Percentiles rank a stretch among this genome's conserved stretches.
Evolutionary conservation across 2,888 invertebrate genomes (phyloP).

Genomic region (Sarcophaga caerulescens): DNA sequence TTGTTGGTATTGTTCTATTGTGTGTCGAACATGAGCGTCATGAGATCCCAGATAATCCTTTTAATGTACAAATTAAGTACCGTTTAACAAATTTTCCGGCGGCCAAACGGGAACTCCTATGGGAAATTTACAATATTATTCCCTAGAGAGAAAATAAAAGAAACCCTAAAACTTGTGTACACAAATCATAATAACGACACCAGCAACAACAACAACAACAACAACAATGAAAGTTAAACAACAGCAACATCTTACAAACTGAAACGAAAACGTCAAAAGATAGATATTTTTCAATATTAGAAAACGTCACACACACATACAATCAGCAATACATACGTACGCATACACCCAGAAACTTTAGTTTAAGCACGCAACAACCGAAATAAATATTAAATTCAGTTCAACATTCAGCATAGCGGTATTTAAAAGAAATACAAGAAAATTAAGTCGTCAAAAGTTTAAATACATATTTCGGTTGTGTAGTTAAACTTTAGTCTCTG

Average conservation of each 20-base stretch:
- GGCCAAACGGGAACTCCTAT: conserved; percentile 66
- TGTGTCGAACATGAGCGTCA: conserved; percentile 44
- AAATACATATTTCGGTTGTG: too few relatives aligned
- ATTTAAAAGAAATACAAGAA: too few relatives aligned
- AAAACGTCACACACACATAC: background rate
- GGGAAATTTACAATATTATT: conserved; percentile 60
- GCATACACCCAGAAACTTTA: background rate
- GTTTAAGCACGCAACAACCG: too few relatives aligned
- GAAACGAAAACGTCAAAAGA: background rate
- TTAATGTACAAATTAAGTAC: conserved; percentile 73
- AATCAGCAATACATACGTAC: background rate
- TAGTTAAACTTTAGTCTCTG: too few relatives aligned
- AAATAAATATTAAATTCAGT: too few relatives aligned
- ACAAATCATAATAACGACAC: too few relatives aligned
- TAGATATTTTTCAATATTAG: background rate
- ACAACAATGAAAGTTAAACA: too few relatives aligned
- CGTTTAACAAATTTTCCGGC: conserved; percentile 77
- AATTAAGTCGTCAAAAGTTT: too few relatives aligned
- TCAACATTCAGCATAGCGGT: too few relatives aligned
- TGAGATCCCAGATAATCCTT: conserved; percentile 62
- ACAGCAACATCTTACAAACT: too few relatives aligned
- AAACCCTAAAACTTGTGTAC: conserved; percentile 24
- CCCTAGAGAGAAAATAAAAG: conserved; percentile 45
- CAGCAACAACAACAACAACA: too few relatives aligned
- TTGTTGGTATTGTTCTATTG: conserved; percentile 50